Percentiles rank a stretch among this genome's conserved stretches.
phyloP scores from a whole-genome alignment of 2,113 vertebrate genomes.

The Tringa solitaria region DNA sequence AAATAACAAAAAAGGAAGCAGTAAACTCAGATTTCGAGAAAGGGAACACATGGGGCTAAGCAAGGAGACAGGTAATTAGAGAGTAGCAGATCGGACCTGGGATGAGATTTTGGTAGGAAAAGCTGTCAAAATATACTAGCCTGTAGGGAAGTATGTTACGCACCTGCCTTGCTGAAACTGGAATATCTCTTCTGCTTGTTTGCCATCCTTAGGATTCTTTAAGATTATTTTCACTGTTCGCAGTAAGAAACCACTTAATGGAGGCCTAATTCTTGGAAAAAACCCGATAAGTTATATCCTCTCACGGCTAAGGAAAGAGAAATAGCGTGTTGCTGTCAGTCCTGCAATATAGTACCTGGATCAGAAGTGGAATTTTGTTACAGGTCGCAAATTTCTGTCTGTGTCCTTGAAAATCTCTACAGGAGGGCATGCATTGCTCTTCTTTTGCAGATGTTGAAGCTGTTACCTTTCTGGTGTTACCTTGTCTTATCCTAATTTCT shows the following conservation, averaged over 20 bases:
- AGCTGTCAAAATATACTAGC: not conserved
- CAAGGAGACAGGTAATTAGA: not conserved
- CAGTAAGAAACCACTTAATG: not conserved
- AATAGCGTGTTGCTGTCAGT: not conserved
- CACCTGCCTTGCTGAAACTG: not conserved
- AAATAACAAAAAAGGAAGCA: not conserved
- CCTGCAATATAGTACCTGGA: not conserved
- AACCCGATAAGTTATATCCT: not conserved
- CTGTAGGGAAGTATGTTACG: not conserved
- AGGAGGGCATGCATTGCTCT: not conserved
- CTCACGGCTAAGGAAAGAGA: not conserved
- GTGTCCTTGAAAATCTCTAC: not conserved
- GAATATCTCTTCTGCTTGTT: not conserved
- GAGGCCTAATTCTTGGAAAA: not conserved
- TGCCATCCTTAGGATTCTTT: not conserved
- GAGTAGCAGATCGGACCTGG: not conserved
- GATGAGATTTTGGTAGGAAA: not conserved
- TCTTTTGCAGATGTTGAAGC: not conserved
- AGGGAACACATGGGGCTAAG: not conserved
- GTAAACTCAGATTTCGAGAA: not conserved
- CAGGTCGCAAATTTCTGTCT: not conserved
- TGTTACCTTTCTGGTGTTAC: not conserved
- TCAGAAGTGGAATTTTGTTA: not conserved
- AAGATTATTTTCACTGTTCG: not conserved
- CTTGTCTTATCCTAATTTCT: constrained; percentile 41